Percentiles rank a stretch among this genome's conserved stretches.
Conservation (phyloP, 2,797 vertebrate species). For the Rhinogobio ventralis region DNA sequence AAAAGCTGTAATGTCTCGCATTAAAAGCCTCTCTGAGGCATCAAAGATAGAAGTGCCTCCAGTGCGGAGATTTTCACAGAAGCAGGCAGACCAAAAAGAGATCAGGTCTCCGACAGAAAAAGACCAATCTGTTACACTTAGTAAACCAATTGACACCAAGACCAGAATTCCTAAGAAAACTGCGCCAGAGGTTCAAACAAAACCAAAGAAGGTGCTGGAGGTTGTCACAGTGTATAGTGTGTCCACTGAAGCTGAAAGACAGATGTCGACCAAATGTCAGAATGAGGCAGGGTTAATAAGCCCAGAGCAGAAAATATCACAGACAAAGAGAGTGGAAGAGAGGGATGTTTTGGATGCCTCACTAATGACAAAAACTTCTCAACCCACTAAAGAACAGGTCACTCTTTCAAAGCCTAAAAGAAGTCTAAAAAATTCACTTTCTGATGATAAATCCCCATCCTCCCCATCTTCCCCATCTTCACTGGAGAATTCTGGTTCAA, state of each 20-base stretch:
- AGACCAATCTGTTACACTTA: slow-evolving; percentile 60
- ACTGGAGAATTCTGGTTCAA: slow-evolving; percentile 45
- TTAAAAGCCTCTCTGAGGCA: slow-evolving; percentile 63
- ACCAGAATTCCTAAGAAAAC: slow-evolving; percentile 78
- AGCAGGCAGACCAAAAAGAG: slow-evolving; percentile 59
- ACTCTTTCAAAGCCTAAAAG: slow-evolving; percentile 50
- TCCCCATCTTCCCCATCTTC: slow-evolving; percentile 46
- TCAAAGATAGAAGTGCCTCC: slow-evolving; percentile 51
- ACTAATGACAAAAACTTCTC: slow-evolving; percentile 19
- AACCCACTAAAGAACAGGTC: slow-evolving; percentile 42
- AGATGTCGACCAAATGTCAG: slow-evolving; percentile 32
- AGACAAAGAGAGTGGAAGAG: slow-evolving; percentile 26
- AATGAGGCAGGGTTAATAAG: slow-evolving; percentile 31
- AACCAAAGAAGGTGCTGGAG: slow-evolving; percentile 64
- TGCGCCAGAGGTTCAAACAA: slow-evolving; percentile 66
- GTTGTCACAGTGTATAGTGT: slow-evolving; percentile 30
- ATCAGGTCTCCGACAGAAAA: slow-evolving; percentile 64
- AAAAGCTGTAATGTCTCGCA: slow-evolving; percentile 65
- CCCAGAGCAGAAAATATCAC: slow-evolving; percentile 10
- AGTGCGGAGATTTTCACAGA: slow-evolving; percentile 55
- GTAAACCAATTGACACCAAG: slow-evolving; percentile 58
- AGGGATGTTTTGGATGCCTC: slow-evolving; percentile 1
- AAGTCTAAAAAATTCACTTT: slow-evolving; percentile 45
- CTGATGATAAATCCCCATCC: slow-evolving; percentile 53
- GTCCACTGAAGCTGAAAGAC: slow-evolving; percentile 43